Percentiles rank a stretch among this genome's conserved stretches.
phyloP scores from a whole-genome alignment of 2,113 vertebrate species.

The Silurus meridionalis region DNA sequence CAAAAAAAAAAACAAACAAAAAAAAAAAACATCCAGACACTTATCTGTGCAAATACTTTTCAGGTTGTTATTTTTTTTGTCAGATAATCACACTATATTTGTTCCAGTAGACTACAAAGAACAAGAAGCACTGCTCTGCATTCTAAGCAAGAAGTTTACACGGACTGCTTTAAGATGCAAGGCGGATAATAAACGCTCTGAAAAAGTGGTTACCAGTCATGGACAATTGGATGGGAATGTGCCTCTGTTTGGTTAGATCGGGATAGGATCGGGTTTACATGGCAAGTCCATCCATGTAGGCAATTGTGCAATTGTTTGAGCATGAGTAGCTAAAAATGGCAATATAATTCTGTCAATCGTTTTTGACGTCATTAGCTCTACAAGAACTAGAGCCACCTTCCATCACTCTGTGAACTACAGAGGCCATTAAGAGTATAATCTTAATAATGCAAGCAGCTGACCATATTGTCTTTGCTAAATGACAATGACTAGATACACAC shows the following conservation, averaged over 20 bases:
- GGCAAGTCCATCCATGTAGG: no score
- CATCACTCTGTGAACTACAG: not conserved
- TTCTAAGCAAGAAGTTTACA: not conserved
- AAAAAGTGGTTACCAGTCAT: not conserved
- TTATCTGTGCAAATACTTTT: not conserved
- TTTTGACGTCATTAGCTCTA: not conserved
- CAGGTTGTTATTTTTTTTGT: not conserved
- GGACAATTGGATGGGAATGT: conserved; percentile 6
- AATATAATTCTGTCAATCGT: not conserved
- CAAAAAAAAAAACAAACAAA: not conserved
- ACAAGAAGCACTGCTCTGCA: not conserved
- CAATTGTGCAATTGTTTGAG: not conserved
- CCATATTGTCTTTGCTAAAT: not conserved
- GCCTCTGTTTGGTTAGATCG: not conserved
- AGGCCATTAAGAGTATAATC: not conserved
- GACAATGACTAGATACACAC: not conserved
- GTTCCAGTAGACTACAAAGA: not conserved
- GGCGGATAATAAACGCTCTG: not conserved
- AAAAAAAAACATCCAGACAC: not conserved
- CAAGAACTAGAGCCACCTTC: not conserved
- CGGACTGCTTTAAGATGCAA: not conserved
- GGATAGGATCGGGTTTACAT: not conserved
- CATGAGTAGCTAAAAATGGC: not conserved
- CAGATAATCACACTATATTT: not conserved
- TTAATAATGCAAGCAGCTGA: not conserved